Conservation (phyloP, 1,140 invertebrate species). For the Panulirus ornatus region DNA sequence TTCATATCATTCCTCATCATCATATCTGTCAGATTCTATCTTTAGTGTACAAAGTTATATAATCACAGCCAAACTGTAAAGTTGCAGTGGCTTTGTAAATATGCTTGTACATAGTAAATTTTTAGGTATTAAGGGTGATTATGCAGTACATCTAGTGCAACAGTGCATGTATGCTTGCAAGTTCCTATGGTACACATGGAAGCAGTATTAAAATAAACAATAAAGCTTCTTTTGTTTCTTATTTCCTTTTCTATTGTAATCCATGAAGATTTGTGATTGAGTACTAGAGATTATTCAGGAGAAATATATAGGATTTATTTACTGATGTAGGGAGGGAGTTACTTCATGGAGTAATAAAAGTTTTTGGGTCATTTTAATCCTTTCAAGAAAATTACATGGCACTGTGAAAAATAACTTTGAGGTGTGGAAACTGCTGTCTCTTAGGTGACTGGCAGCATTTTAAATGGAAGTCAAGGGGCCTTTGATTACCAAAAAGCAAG, state of each 20-base stretch:
- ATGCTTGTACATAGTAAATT: slow-evolving; percentile 46
- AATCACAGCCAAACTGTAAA: slow-evolving; percentile 24
- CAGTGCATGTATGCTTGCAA: slow-evolving; percentile 67
- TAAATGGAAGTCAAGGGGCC: too few relatives aligned
- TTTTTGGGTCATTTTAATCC: neutral
- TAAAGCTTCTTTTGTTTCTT: slow-evolving; percentile 43
- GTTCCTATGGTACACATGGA: slow-evolving; percentile 70
- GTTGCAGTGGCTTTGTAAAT: slow-evolving; percentile 54
- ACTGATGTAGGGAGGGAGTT: neutral
- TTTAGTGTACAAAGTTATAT: slow-evolving; percentile 64
- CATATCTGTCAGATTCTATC: slow-evolving; percentile 24
- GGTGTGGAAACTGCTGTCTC: too few relatives aligned
- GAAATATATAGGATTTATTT: neutral
- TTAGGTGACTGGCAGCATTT: too few relatives aligned
- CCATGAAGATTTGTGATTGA: neutral
- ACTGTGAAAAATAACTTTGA: neutral
- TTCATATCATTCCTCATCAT: slow-evolving; percentile 11
- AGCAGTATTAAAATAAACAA: slow-evolving; percentile 69
- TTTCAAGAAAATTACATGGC: neutral
- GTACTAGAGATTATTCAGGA: too few relatives aligned
- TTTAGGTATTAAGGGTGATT: slow-evolving; percentile 49
- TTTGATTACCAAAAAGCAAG: too few relatives aligned
- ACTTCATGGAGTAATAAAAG: neutral
- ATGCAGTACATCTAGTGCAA: slow-evolving; percentile 56
- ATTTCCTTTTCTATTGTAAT: neutral